A percentile compares a stretch with the other conserved stretches of the same genome.
Conservation (phyloP, 2,797 vertebrate genomes). For the Tarsius wallacei region DNA sequence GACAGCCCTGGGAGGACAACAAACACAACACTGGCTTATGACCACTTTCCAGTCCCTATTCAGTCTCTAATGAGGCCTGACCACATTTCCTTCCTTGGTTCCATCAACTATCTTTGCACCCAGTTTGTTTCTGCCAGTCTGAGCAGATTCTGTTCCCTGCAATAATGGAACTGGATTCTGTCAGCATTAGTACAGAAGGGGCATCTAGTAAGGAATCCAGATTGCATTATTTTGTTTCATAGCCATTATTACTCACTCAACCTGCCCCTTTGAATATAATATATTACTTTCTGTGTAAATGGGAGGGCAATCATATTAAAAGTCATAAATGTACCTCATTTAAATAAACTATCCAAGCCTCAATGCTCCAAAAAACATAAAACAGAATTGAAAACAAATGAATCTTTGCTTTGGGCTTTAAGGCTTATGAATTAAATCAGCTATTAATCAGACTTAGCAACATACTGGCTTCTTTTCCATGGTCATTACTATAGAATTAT, state of each 20-base stretch:
- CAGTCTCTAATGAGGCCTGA: neutral
- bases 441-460: conserved; percentile 76
- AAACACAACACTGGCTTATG: neutral
- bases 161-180: conserved; percentile 8
- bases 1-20: neutral
- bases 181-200: neutral
- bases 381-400: conserved; percentile 84
- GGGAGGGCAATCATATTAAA: conserved; percentile 77
- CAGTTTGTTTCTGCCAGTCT: neutral
- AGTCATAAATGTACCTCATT: conserved; percentile 83
- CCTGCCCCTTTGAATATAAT: conserved; percentile 74
- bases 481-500: conserved; percentile 77
- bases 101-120: neutral
- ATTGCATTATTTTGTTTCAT: conserved; percentile 41
- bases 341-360: conserved; percentile 84
- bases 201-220: conserved; percentile 48
- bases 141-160: conserved; percentile 58
- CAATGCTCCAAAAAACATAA: conserved; percentile 79
- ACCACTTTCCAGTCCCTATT: neutral
- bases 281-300: conserved; percentile 79
- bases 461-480: conserved; percentile 76
- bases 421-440: conserved; percentile 82
- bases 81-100: neutral
- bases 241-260: conserved; percentile 62
- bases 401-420: conserved; percentile 83